Conservation (phyloP, 2,888 invertebrate genomes). For the Cremastobaeus sp. region DNA sequence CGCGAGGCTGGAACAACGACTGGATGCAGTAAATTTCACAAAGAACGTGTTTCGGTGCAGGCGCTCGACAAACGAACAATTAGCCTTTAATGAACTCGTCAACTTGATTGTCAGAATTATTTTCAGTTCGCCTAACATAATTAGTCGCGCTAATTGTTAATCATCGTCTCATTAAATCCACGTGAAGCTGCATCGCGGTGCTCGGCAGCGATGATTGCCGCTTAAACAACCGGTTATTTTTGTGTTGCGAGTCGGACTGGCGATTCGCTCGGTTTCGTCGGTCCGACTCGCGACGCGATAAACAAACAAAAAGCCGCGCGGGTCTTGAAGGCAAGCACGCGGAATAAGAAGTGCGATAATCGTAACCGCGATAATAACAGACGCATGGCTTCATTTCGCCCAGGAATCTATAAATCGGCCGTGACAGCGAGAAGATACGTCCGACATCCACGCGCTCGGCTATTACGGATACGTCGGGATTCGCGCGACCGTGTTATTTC, state of each 20-base stretch:
- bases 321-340: slow-evolving; percentile 28
- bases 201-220: slow-evolving; percentile 28
- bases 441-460: slow-evolving; percentile 32
- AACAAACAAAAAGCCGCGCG: slow-evolving; percentile 28
- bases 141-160: slow-evolving; percentile 31
- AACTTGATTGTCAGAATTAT: slow-evolving; percentile 37
- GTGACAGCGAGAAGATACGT: slow-evolving; percentile 40
- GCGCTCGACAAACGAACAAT: slow-evolving; percentile 23
- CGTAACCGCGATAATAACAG: slow-evolving; percentile 49
- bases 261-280: neutral
- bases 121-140: slow-evolving; percentile 39
- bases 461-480: slow-evolving; percentile 25
- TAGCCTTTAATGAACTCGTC: slow-evolving; percentile 35
- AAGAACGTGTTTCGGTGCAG: slow-evolving; percentile 16
- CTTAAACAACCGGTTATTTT: slow-evolving; percentile 18
- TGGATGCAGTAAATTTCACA: slow-evolving; percentile 3
- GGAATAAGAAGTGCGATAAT: slow-evolving; percentile 46
- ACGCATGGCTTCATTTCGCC: slow-evolving; percentile 43
- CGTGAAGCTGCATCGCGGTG: slow-evolving; percentile 7
- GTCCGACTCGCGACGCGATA: neutral
- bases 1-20: too few relatives aligned
- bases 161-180: slow-evolving; percentile 46
- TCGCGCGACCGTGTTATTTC: slow-evolving; percentile 43
- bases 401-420: slow-evolving; percentile 49
- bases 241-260: neutral